Percentiles rank a stretch among this genome's conserved stretches.
Evolutionary conservation across 2,797 vertebrate species (phyloP).

Genomic region (Ptychobarbus kaznakovi): DNA sequence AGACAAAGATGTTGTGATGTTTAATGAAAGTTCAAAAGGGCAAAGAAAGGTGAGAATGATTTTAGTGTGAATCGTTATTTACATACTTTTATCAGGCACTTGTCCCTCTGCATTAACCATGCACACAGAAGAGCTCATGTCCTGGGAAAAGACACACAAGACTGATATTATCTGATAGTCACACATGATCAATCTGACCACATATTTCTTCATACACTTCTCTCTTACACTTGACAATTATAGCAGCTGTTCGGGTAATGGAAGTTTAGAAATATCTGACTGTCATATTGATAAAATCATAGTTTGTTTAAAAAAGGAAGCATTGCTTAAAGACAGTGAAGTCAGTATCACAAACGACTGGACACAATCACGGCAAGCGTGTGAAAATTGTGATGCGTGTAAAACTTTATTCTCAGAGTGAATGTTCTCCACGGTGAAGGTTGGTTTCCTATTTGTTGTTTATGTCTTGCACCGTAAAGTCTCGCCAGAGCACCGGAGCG

Average conservation of each 20-base stretch:
- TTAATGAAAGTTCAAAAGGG: not conserved
- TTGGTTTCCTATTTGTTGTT: slow-evolving; percentile 28
- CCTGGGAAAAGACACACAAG: slow-evolving; percentile 67
- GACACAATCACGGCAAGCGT: not conserved
- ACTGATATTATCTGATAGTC: not conserved
- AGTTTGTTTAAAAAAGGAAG: not conserved
- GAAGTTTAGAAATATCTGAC: not conserved
- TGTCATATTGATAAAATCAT: not conserved
- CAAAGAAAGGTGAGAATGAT: not conserved
- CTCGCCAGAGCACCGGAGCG: slow-evolving; percentile 59
- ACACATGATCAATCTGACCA: not conserved
- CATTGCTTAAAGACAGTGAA: not conserved
- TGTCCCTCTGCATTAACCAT: slow-evolving; percentile 73
- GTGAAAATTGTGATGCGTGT: not conserved
- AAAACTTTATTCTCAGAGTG: not conserved
- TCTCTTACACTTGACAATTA: not conserved
- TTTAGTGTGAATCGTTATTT: slow-evolving; percentile 14
- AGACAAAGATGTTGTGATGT: not conserved
- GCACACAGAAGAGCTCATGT: slow-evolving; percentile 81
- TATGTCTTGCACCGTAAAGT: slow-evolving; percentile 49
- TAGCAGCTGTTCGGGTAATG: not conserved
- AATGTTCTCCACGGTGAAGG: not conserved
- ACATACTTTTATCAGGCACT: slow-evolving; percentile 77
- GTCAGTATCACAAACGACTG: not conserved
- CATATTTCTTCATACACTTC: not conserved